Evolutionary conservation across 2,113 vertebrate species (phyloP).

Genomic region (Terrapene triunguis): DNA sequence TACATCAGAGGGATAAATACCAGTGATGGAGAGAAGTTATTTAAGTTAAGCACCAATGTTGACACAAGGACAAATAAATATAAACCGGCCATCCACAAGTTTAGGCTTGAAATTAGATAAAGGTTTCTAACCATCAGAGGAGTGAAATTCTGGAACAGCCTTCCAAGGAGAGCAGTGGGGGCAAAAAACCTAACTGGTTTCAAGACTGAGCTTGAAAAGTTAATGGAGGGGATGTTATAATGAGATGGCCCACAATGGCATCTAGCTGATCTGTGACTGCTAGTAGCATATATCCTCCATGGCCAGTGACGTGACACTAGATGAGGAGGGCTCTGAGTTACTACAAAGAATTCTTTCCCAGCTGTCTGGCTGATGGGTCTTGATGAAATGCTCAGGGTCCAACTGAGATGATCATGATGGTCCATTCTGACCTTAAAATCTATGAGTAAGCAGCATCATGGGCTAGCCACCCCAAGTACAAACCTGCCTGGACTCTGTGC

Average conservation of each 20-base stretch:
- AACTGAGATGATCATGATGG: background rate
- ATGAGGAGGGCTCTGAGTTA: background rate
- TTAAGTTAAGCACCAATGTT: background rate
- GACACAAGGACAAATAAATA: background rate
- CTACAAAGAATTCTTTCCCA: background rate
- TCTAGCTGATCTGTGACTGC: background rate
- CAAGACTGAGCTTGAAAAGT: background rate
- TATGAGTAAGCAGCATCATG: background rate
- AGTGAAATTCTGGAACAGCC: background rate
- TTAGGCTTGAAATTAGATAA: background rate
- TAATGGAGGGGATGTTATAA: background rate
- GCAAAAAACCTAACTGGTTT: background rate
- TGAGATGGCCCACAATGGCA: background rate
- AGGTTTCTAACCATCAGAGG: background rate
- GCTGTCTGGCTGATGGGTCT: background rate
- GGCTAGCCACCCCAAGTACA: background rate
- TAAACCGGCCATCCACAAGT: background rate
- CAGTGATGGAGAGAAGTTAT: background rate
- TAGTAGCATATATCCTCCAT: background rate
- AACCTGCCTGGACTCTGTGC: background rate
- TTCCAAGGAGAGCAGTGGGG: background rate
- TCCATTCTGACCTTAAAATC: background rate
- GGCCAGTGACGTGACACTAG: too few relatives aligned
- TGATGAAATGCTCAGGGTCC: too few relatives aligned
- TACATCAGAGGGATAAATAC: background rate